phyloP scores from a whole-genome alignment of 2,797 vertebrate genomes.

The Arrhamphus sclerolepis region DNA sequence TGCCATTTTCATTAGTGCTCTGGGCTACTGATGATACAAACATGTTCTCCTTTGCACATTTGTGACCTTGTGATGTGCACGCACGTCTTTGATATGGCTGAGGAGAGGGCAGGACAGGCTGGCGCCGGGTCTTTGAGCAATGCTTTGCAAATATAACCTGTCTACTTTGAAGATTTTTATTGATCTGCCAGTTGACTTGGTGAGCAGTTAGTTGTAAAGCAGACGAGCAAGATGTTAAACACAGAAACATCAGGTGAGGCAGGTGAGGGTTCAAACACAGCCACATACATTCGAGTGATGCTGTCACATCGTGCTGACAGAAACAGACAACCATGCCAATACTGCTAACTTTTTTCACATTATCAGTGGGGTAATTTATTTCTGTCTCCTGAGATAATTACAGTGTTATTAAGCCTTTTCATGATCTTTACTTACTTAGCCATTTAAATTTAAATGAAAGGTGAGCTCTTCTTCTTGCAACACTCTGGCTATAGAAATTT shows the following conservation, averaged over 20 bases:
- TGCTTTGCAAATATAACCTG: constrained; percentile 58
- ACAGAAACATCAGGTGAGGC: too few species aligned
- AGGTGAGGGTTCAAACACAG: too few species aligned
- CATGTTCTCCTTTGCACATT: constrained; percentile 30
- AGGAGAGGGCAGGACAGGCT: constrained; percentile 9
- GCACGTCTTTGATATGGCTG: constrained; percentile 54
- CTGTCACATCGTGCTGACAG: too few species aligned
- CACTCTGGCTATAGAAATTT: constrained; percentile 57
- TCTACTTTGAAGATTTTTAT: constrained; percentile 58
- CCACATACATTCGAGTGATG: not conserved
- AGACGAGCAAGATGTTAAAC: constrained; percentile 1
- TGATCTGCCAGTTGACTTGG: constrained; percentile 28
- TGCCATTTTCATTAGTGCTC: constrained; percentile 51
- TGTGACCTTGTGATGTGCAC: constrained; percentile 50
- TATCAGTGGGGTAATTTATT: constrained; percentile 8
- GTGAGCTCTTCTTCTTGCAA: constrained; percentile 31
- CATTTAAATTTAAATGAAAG: constrained; percentile 57
- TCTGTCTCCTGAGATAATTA: constrained; percentile 35
- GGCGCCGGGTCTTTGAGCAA: constrained; percentile 32
- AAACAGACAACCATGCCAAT: too few species aligned
- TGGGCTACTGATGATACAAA: constrained; percentile 22
- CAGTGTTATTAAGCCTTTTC: constrained; percentile 46
- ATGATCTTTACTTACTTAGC: constrained; percentile 49
- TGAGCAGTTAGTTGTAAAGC: not conserved
- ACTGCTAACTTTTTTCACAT: not conserved